A percentile compares a stretch with the other conserved stretches of the same genome.
These are phyloP conservation scores for Cerastis leucographa DNA, from an alignment of 2,888 invertebrate species.

Conservation along the genomic window DNA sequence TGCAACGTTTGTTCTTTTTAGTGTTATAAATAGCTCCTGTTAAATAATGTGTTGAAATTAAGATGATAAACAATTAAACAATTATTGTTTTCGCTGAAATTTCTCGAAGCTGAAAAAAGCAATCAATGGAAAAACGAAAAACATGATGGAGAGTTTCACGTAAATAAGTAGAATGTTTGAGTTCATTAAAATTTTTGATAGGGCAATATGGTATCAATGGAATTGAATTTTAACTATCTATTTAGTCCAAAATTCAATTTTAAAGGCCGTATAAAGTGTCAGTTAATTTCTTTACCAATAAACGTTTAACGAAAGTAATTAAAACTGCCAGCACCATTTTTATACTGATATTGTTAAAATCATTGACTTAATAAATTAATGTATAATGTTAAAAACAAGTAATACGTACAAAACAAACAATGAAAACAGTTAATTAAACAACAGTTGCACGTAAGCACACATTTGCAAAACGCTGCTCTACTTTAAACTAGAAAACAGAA, in stretches of 20 bases:
- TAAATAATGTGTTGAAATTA: constrained; percentile 17
- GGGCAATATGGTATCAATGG: not conserved
- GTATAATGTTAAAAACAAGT: too few relatives aligned
- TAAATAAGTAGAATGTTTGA: not conserved
- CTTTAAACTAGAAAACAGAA: constrained; percentile 23
- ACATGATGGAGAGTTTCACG: not conserved
- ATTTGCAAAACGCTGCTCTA: not conserved
- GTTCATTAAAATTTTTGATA: not conserved
- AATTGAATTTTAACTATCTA: not conserved
- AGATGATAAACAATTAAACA: constrained; percentile 5
- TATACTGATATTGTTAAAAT: not conserved
- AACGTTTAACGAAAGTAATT: not conserved
- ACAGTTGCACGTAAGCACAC: not conserved
- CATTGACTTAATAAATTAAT: not conserved
- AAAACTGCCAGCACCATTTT: not conserved
- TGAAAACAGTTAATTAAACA: not conserved
- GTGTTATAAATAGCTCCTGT: constrained; percentile 38
- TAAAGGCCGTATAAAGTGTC: not conserved
- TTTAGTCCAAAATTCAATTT: not conserved
- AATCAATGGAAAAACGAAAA: not conserved
- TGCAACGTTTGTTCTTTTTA: constrained; percentile 59
- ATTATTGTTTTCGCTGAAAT: not conserved
- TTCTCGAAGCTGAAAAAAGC: not conserved
- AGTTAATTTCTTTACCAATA: not conserved
- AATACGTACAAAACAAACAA: too few relatives aligned